Evolutionary conservation across 2,888 invertebrate species (phyloP).

Genomic region (Spialia ferax): DNA sequence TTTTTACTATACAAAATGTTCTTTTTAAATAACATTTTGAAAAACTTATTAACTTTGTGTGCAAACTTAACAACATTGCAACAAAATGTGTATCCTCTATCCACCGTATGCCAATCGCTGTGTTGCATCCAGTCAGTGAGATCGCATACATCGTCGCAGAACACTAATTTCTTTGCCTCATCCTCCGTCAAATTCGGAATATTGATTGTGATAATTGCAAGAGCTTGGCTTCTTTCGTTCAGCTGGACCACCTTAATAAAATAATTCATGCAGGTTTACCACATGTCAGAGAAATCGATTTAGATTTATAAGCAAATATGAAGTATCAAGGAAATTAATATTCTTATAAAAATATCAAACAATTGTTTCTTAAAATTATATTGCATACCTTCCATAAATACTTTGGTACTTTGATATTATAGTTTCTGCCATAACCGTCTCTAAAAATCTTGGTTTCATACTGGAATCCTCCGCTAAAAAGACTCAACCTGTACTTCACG

Average conservation of each 20-base stretch:
- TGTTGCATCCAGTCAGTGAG: constrained; percentile 55
- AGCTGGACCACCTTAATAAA: constrained; percentile 57
- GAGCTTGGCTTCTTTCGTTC: constrained; percentile 10
- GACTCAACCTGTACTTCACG: not conserved
- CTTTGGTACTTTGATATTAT: not conserved
- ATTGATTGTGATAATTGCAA: constrained; percentile 63
- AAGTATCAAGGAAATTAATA: not conserved
- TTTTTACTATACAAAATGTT: not conserved
- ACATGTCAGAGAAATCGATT: not conserved
- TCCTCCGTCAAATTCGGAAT: constrained; percentile 54
- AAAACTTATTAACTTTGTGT: not conserved
- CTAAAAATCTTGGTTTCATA: not conserved
- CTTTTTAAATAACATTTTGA: not conserved
- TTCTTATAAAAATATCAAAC: not conserved
- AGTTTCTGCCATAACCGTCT: not conserved
- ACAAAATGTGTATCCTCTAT: constrained; percentile 60
- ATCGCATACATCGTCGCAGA: constrained; percentile 59
- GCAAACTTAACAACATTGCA: constrained; percentile 55
- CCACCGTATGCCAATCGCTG: constrained; percentile 52
- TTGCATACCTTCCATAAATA: constrained; percentile 26
- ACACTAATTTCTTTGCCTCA: constrained; percentile 46
- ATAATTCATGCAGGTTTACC: not conserved
- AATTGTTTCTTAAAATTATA: not conserved
- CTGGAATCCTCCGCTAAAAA: constrained; percentile 10
- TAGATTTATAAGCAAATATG: not conserved